A percentile compares a stretch with the other conserved stretches of the same genome.
Conservation (phyloP, 2,113 vertebrate genomes). For the Atlantisia rogersi region DNA sequence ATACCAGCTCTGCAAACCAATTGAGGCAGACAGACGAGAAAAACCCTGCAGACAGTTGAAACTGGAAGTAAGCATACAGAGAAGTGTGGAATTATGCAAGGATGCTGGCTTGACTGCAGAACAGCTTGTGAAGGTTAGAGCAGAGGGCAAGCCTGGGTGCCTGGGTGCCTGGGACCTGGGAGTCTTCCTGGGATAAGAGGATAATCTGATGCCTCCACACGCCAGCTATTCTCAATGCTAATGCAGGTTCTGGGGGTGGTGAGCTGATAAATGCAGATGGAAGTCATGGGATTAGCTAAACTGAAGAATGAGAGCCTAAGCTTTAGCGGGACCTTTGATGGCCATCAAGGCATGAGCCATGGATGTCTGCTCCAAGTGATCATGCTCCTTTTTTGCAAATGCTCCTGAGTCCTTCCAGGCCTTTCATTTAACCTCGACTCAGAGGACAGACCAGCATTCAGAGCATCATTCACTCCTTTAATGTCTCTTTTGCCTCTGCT, state of each 20-base stretch:
- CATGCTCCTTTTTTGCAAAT: neutral
- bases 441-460: neutral
- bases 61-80: neutral
- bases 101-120: neutral
- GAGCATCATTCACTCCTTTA: neutral
- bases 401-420: neutral
- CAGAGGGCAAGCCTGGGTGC: neutral
- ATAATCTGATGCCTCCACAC: neutral
- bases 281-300: neutral
- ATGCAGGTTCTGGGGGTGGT: neutral
- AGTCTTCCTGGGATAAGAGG: neutral
- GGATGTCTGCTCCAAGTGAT: fast-evolving
- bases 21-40: neutral
- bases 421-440: neutral
- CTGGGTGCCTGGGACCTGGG: neutral
- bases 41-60: neutral
- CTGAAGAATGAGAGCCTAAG: neutral
- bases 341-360: fast-evolving
- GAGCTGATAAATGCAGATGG: neutral
- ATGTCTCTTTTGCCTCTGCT: neutral
- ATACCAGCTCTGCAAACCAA: neutral
- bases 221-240: neutral
- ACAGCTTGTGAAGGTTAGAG: neutral
- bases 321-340: neutral
- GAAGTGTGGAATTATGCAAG: neutral